Percentiles rank a stretch among this genome's conserved stretches.
These are phyloP conservation scores for Tetanocera ferruginea DNA, from an alignment of 2,888 invertebrate genomes.

Conservation along the genomic window DNA sequence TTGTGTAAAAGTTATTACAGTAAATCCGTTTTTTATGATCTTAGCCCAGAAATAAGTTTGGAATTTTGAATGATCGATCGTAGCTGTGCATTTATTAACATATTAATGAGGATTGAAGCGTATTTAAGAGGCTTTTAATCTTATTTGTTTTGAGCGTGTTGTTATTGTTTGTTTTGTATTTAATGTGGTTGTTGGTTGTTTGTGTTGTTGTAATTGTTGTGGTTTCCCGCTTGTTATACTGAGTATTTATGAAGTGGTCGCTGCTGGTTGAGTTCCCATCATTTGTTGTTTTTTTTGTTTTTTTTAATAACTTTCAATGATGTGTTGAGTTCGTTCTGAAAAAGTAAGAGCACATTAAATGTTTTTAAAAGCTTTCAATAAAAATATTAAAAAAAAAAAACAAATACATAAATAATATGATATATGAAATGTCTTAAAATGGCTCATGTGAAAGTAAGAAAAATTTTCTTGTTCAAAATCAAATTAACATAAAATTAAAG, in stretches of 20 bases:
- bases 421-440: too few relatives aligned
- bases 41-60: conserved; percentile 1
- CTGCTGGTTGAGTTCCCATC: neutral
- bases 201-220: neutral
- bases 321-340: too few relatives aligned
- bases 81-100: conserved; percentile 51
- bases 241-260: neutral
- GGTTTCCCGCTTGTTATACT: neutral
- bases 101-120: conserved; percentile 46
- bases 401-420: too few relatives aligned
- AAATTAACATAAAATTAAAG: too few relatives aligned
- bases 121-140: conserved; percentile 36
- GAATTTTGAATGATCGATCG: conserved; percentile 44
- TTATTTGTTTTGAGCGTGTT: conserved; percentile 18
- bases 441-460: too few relatives aligned
- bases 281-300: neutral
- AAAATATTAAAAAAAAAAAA: too few relatives aligned
- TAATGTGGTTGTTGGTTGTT: neutral
- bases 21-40: conserved; percentile 27
- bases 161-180: neutral
- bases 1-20: conserved; percentile 48
- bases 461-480: too few relatives aligned
- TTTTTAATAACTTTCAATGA: too few relatives aligned
- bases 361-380: too few relatives aligned
- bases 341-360: too few relatives aligned